A percentile compares a stretch with the other conserved stretches of the same genome.
These are phyloP conservation scores for Parapsyche elsis DNA, from an alignment of 1,140 invertebrate genomes.

Conservation along the genomic window DNA sequence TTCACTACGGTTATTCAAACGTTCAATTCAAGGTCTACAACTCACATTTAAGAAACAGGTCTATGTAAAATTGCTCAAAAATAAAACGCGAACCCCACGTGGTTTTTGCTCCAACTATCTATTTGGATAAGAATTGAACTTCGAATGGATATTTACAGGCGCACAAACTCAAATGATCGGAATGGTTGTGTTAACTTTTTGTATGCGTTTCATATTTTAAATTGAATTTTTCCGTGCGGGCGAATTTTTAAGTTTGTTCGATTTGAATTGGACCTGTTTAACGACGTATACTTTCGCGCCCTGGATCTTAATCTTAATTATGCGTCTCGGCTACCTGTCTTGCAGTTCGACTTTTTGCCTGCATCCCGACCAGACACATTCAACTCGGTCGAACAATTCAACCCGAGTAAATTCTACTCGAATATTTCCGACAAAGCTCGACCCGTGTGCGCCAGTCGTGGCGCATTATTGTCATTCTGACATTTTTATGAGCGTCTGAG, in stretches of 20 bases:
- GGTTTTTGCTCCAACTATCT: neutral
- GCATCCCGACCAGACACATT: too few relatives aligned
- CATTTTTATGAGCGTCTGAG: constrained; percentile 14
- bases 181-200: too few relatives aligned
- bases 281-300: neutral
- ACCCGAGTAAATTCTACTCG: too few relatives aligned
- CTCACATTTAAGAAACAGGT: constrained; percentile 4
- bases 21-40: constrained; percentile 15
- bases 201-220: too few relatives aligned
- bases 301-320: neutral
- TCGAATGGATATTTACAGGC: too few relatives aligned
- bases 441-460: neutral
- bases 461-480: neutral
- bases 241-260: neutral
- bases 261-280: neutral
- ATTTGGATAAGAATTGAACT: too few relatives aligned
- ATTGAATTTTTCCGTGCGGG: neutral
- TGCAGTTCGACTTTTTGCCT: neutral
- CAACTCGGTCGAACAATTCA: too few relatives aligned
- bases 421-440: too few relatives aligned
- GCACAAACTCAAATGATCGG: too few relatives aligned
- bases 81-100: neutral
- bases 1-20: neutral
- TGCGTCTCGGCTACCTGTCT: neutral
- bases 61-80: neutral